phyloP scores from a whole-genome alignment of 2,113 vertebrate species.

The Cyrtonyx montezumae region DNA sequence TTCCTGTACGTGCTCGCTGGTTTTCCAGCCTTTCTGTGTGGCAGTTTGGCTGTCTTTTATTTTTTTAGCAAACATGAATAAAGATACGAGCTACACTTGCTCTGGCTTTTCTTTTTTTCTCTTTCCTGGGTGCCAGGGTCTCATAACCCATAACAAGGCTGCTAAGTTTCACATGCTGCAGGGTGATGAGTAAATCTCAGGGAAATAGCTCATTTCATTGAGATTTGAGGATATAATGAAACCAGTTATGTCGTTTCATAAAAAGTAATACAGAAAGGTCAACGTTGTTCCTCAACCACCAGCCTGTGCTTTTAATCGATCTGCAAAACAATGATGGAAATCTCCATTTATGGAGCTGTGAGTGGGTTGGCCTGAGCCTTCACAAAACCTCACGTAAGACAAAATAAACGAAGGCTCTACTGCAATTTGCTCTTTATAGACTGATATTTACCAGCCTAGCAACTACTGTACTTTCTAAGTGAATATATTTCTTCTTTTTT shows the following conservation, averaged over 20 bases:
- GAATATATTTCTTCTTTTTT: constrained; percentile 55
- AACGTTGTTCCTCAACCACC: neutral
- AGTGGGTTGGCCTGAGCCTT: constrained; percentile 5
- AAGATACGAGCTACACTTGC: fast-evolving
- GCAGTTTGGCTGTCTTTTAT: neutral
- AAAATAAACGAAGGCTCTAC: constrained; percentile 39
- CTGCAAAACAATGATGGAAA: constrained; percentile 45
- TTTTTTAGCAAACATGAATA: neutral
- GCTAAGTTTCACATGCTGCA: neutral
- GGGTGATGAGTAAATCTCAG: neutral
- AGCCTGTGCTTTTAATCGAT: constrained; percentile 6
- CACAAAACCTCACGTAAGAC: constrained; percentile 5
- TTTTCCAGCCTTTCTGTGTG: neutral
- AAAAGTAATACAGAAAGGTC: neutral
- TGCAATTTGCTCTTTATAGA: constrained; percentile 62
- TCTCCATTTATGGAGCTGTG: constrained; percentile 6
- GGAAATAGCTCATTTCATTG: neutral
- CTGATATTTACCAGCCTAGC: constrained; percentile 71
- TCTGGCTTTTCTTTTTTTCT: neutral
- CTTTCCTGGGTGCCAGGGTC: neutral
- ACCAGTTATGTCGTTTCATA: neutral
- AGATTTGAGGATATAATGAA: neutral
- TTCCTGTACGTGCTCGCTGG: neutral
- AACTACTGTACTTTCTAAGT: constrained; percentile 53
- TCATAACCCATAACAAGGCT: neutral